phyloP scores from a whole-genome alignment of 2,888 invertebrate genomes.

The Pollenia angustigena region DNA sequence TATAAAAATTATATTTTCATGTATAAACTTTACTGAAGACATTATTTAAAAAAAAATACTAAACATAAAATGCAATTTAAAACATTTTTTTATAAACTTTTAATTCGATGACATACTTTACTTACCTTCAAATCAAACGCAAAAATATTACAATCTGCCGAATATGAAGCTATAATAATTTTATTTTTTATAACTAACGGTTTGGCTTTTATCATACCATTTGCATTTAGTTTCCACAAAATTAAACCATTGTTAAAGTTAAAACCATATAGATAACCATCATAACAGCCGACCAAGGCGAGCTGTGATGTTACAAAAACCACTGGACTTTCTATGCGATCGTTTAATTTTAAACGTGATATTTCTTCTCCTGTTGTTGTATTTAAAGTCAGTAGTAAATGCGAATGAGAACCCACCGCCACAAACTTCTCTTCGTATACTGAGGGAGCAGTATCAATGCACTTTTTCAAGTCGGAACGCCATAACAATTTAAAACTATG shows the following conservation, averaged over 20 bases:
- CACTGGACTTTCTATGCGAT: slow-evolving; percentile 90
- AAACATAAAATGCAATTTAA: background rate
- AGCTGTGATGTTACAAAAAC: slow-evolving; percentile 82
- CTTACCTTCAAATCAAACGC: slow-evolving; percentile 78
- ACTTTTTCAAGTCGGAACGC: slow-evolving; percentile 86
- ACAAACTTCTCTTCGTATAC: slow-evolving; percentile 84
- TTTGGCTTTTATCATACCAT: slow-evolving; percentile 82
- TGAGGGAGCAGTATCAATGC: slow-evolving; percentile 92
- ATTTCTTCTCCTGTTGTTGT: slow-evolving; percentile 85
- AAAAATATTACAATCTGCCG: slow-evolving; percentile 81
- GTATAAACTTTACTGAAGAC: too few relatives aligned
- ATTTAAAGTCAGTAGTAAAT: slow-evolving; percentile 87
- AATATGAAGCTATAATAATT: slow-evolving; percentile 85
- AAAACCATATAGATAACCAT: slow-evolving; percentile 89
- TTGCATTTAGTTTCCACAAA: slow-evolving; percentile 86
- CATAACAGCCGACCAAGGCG: slow-evolving; percentile 91
- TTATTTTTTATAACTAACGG: slow-evolving; percentile 87
- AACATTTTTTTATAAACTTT: background rate
- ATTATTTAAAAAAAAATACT: background rate
- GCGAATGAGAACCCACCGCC: slow-evolving; percentile 90
- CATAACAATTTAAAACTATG: slow-evolving; percentile 75
- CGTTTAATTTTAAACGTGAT: slow-evolving; percentile 86
- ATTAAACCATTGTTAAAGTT: slow-evolving; percentile 85
- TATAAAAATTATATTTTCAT: too few relatives aligned
- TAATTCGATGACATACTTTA: too few relatives aligned